Evolutionary conservation across 2,797 vertebrate species (phyloP).

Genomic region (Diplodus sargus): DNA sequence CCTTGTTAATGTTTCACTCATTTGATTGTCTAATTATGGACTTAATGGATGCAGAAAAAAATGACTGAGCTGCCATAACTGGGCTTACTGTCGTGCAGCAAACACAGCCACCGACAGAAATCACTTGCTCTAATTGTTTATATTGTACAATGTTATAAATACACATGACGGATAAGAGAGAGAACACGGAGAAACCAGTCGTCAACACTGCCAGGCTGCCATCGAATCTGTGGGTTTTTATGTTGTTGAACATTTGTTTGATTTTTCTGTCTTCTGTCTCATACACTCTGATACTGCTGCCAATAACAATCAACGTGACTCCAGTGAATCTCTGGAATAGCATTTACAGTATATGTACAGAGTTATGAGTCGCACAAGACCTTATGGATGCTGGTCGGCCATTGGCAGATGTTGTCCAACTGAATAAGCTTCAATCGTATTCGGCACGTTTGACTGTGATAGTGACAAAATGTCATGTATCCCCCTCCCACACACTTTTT

Average conservation of each 20-base stretch:
- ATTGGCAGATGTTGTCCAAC: not conserved
- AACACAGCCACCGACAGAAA: not conserved
- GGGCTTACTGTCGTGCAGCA: not conserved
- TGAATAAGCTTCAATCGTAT: not conserved
- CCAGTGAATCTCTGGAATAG: not conserved
- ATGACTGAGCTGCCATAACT: not conserved
- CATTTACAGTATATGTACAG: too few species aligned
- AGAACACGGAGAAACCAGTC: not conserved
- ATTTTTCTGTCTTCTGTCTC: not conserved
- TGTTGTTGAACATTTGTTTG: not conserved
- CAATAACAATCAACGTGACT: not conserved
- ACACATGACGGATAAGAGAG: not conserved
- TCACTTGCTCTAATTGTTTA: not conserved
- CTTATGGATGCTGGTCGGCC: too few species aligned
- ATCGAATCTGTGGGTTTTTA: not conserved
- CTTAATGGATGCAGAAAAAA: too few species aligned
- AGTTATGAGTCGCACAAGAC: too few species aligned
- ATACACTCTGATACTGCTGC: not conserved
- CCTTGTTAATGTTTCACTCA: not conserved
- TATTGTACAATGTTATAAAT: not conserved
- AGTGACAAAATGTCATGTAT: not conserved
- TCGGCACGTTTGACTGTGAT: not conserved
- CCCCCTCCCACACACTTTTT: too few species aligned
- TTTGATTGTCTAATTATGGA: not conserved
- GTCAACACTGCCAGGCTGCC: not conserved